A percentile compares a stretch with the other conserved stretches of the same genome.
These are phyloP conservation scores for Homalodisca vitripennis DNA, from an alignment of 1,140 invertebrate species.

Conservation along the genomic window DNA sequence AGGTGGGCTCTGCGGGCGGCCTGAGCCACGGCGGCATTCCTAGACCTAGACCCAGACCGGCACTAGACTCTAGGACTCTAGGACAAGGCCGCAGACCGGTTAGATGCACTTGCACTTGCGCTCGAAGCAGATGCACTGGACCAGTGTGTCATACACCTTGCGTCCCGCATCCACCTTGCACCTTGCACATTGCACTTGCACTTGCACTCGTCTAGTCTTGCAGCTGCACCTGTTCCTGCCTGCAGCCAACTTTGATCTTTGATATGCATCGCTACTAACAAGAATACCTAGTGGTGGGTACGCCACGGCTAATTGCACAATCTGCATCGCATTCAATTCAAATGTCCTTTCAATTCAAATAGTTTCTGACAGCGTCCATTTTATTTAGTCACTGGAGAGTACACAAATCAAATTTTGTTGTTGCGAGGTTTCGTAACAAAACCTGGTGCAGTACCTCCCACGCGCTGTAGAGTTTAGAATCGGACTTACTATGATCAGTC, in stretches of 20 bases:
- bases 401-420: too few relatives aligned
- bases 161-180: not conserved
- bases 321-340: not conserved
- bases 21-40: not conserved
- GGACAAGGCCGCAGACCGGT: conserved; percentile 12
- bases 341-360: not conserved
- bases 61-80: not conserved
- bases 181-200: conserved; percentile 9
- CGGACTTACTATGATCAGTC: too few relatives aligned
- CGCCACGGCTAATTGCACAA: not conserved
- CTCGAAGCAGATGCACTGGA: not conserved
- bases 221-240: not conserved
- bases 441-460: too few relatives aligned
- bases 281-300: too few relatives aligned
- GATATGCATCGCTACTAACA: too few relatives aligned
- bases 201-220: not conserved
- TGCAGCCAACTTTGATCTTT: too few relatives aligned
- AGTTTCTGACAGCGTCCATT: too few relatives aligned
- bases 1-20: too few relatives aligned
- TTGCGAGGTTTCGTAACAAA: too few relatives aligned
- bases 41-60: not conserved
- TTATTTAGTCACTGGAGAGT: too few relatives aligned
- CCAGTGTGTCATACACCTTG: not conserved
- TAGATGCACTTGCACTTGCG: not conserved
- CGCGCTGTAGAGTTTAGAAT: too few relatives aligned